These are phyloP conservation scores for Canis aureus DNA, from an alignment of 2,113 vertebrate genomes.

Conservation along the genomic window DNA sequence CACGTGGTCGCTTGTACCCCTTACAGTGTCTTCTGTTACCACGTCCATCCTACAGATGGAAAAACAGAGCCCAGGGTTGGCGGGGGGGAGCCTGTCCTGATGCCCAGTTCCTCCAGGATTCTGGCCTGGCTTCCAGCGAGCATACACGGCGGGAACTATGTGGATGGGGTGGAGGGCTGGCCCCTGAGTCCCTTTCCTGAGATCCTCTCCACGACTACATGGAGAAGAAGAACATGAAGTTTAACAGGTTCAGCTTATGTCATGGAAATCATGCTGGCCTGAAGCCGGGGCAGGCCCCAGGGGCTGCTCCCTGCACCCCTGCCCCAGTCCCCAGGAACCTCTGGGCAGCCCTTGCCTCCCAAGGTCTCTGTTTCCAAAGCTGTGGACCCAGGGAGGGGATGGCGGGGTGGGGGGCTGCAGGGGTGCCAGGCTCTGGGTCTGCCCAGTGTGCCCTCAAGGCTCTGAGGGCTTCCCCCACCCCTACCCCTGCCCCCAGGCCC, in stretches of 20 bases:
- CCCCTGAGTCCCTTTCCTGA: rapidly evolving
- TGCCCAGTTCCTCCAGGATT: background rate
- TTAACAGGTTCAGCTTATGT: background rate
- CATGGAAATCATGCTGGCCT: background rate
- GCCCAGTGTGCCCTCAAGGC: background rate
- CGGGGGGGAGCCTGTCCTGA: background rate
- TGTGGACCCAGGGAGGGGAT: background rate
- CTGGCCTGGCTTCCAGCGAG: background rate
- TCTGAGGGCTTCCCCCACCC: no score
- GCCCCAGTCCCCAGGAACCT: background rate
- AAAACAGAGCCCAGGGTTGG: background rate
- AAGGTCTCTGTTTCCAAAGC: background rate
- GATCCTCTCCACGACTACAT: background rate
- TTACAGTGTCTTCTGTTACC: background rate
- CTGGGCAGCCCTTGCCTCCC: background rate
- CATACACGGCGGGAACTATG: rapidly evolving
- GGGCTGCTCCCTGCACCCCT: no score
- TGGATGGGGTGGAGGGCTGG: background rate
- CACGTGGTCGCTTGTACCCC: rapidly evolving
- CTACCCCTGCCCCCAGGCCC: rapidly evolving
- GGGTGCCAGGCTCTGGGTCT: rapidly evolving
- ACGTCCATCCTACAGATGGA: background rate
- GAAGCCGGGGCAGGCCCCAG: background rate
- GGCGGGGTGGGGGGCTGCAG: background rate
- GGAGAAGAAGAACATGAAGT: background rate